These are phyloP conservation scores for Sorex araneus DNA, from an alignment of 2,113 vertebrate genomes.

Conservation along the genomic window DNA sequence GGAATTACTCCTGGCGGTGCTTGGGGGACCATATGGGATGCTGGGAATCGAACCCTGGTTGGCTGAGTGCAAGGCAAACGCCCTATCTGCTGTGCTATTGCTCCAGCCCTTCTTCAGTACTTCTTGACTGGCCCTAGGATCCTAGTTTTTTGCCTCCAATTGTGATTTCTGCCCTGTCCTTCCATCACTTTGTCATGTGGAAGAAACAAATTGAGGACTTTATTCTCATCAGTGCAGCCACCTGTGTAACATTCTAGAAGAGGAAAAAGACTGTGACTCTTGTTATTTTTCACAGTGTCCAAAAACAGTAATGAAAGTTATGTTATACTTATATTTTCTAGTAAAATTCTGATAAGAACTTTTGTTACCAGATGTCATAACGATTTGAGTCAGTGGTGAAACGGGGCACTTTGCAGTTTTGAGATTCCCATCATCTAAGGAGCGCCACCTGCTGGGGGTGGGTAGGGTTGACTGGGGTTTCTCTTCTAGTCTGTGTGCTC, in stretches of 20 bases:
- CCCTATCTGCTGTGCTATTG: no score
- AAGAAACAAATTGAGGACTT: constrained; percentile 37
- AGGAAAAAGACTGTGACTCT: neutral
- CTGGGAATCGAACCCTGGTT: no score
- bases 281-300: constrained; percentile 42
- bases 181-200: constrained; percentile 44
- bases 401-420: constrained; percentile 12
- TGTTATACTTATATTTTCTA: neutral
- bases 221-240: constrained; percentile 10
- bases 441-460: constrained; percentile 70
- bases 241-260: neutral
- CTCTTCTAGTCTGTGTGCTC: neutral
- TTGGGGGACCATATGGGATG: no score
- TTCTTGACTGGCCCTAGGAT: neutral
- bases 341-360: constrained; percentile 27
- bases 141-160: neutral
- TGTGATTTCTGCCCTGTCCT: neutral
- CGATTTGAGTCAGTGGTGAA: constrained; percentile 38
- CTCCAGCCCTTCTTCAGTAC: no score
- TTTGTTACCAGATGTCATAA: constrained; percentile 36
- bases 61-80: no score
- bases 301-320: constrained; percentile 26
- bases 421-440: neutral
- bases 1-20: no score
- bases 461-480: neutral